phyloP scores from a whole-genome alignment of 2,888 invertebrate species.

The Achlya flavicornis region DNA sequence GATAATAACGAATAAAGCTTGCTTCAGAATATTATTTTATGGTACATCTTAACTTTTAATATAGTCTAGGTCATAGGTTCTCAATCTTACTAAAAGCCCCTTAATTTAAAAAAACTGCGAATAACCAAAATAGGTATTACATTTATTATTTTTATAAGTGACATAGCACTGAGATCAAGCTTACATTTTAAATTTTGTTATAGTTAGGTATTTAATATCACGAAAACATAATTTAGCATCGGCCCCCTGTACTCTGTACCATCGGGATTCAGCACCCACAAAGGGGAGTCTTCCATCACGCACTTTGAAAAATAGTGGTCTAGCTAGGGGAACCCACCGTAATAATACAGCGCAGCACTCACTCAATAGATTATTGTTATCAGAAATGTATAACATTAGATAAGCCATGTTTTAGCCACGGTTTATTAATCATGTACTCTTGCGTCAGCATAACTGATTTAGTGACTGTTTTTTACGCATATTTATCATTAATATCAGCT shows the following conservation, averaged over 20 bases:
- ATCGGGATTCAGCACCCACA: too few relatives aligned
- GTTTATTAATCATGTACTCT: slow-evolving; percentile 32
- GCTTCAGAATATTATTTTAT: background rate
- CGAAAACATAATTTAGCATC: too few relatives aligned
- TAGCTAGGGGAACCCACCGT: background rate
- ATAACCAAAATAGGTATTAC: too few relatives aligned
- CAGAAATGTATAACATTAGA: slow-evolving; percentile 44
- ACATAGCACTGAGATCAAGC: too few relatives aligned
- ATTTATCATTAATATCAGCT: slow-evolving; percentile 21
- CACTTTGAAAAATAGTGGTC: too few relatives aligned
- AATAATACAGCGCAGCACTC: slow-evolving; percentile 25
- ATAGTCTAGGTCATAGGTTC: slow-evolving; percentile 3
- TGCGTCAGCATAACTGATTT: slow-evolving; percentile 50
- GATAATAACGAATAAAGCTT: background rate
- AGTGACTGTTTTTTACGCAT: slow-evolving; percentile 31
- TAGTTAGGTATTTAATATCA: too few relatives aligned
- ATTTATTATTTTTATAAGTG: too few relatives aligned
- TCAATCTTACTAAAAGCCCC: too few relatives aligned
- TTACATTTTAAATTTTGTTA: too few relatives aligned
- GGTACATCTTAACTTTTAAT: background rate
- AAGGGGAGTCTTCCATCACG: too few relatives aligned
- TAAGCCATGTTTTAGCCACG: slow-evolving; percentile 33
- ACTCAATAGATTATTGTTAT: slow-evolving; percentile 47
- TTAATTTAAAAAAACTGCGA: too few relatives aligned
- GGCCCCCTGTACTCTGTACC: too few relatives aligned